A percentile compares a stretch with the other conserved stretches of the same genome.
Evolutionary conservation across 2,113 vertebrate species (phyloP).

Genomic region (Phycodurus eques): DNA sequence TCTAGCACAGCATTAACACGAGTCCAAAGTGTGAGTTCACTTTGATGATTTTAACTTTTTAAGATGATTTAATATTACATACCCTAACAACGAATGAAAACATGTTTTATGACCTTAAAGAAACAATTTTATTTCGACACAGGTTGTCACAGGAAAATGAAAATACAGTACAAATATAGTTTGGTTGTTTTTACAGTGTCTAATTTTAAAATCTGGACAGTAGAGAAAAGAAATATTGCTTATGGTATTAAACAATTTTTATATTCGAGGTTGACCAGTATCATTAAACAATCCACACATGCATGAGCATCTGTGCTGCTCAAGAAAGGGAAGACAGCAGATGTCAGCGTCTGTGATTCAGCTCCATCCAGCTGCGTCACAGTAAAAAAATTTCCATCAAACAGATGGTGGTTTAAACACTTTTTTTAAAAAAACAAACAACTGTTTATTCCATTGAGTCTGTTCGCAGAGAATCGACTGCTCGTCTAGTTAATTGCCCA

Average conservation of each 20-base stretch:
- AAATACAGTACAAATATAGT: background rate
- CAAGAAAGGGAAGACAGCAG: conserved; percentile 45
- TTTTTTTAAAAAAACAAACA: conserved; percentile 2
- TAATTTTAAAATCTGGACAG: too few relatives aligned
- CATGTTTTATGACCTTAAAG: background rate
- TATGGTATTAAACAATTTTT: background rate
- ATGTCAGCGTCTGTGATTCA: conserved; percentile 40
- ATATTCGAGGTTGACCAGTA: conserved; percentile 2
- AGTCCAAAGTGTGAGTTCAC: background rate
- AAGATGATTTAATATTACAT: background rate
- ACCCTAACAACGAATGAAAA: background rate
- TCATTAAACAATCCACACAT: background rate
- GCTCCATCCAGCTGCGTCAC: conserved; percentile 50
- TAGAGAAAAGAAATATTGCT: background rate
- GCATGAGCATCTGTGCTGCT: conserved; percentile 11
- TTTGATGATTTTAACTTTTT: background rate
- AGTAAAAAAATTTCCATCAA: conserved; percentile 42
- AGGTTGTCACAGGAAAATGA: background rate
- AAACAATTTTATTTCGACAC: too few relatives aligned
- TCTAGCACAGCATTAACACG: background rate
- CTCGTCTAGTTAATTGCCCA: background rate
- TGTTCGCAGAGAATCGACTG: background rate
- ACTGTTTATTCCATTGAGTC: background rate
- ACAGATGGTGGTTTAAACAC: conserved; percentile 36
- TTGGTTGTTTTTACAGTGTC: background rate